Evolutionary conservation across 2,113 vertebrate genomes (phyloP), one percentile per base, ranked within the genome.

Genomic region (Ptyas mucosa): DNA sequence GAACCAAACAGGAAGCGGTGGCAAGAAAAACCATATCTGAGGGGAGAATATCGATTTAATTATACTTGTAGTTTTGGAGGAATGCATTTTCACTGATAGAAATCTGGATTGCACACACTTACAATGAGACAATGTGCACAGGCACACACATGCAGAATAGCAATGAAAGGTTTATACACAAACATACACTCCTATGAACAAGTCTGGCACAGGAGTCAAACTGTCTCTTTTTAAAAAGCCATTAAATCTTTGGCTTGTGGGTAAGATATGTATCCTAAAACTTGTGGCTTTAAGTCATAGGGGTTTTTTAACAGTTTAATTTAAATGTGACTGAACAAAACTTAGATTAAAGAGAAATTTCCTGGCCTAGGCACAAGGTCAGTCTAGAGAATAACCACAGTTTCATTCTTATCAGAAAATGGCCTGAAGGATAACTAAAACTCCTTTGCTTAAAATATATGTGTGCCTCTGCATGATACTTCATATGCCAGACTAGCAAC

Each of bases 1-100:
- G 43, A 34, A 53, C 20, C 55, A 89, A 49, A 51, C 51, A 14
- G 89, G 51, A 39, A 90, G 89, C 34, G 23, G 51, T 87, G 34
- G 89, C 92, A 93, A 93, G 89, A 93, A 69, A 87, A 75, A 51
- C 7, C 7, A 34, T 18, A 49, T 43, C 54, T 51, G 3, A 58
- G 10, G 52, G 89, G 15, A 46, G 53, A 88, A 26, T 89, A 46
- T 0, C 12, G 53, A 85, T 92, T 34, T 14, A 26, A 88, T 58
- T 93, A 81, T 85, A 93, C 57, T 86, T 53, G 87, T 10, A 87
- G 91, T n/a, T 57, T 20, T 89, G 92, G 64, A 85, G 46, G 54
- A 46, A n/a, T 57, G 20, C n/a, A 21, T 55, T 55, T 88, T 55
- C 52, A n/a, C 87, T 21, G 90, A 24, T 91, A 93, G 90, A 57